Evolutionary conservation across 2,888 invertebrate genomes (phyloP).

Genomic region (Spilosoma lubricipeda): DNA sequence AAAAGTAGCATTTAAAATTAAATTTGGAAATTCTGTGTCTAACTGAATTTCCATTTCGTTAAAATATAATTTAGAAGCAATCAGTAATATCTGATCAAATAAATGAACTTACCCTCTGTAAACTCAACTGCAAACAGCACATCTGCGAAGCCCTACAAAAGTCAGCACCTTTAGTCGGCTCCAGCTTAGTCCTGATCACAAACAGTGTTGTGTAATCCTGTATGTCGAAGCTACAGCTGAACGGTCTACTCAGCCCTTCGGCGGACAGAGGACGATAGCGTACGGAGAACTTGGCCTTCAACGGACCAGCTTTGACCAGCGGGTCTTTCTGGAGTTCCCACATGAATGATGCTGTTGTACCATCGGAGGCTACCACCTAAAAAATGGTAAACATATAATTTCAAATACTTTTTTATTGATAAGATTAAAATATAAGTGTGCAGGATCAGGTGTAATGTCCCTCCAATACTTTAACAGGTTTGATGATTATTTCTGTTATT

Average conservation of each 20-base stretch:
- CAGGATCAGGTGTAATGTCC: no score
- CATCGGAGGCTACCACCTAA: constrained; percentile 89
- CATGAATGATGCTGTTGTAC: constrained; percentile 92
- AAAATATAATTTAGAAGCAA: no score
- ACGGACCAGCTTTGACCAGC: constrained; percentile 84
- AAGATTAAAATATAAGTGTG: neutral
- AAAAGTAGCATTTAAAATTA: neutral
- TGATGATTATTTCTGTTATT: no score
- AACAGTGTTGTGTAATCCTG: constrained; percentile 95
- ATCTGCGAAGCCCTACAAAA: constrained; percentile 96
- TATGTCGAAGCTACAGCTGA: constrained; percentile 91
- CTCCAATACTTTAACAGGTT: no score
- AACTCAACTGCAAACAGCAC: constrained; percentile 92
- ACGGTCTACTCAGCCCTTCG: constrained; percentile 75
- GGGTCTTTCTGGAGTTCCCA: constrained; percentile 92
- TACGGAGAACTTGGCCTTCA: constrained; percentile 79
- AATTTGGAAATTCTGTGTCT: neutral
- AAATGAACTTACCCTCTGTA: constrained; percentile 85
- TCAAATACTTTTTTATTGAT: neutral
- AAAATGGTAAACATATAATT: neutral
- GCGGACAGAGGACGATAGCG: constrained; percentile 66
- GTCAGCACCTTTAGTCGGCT: constrained; percentile 92
- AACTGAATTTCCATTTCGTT: neutral
- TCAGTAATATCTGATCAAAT: neutral
- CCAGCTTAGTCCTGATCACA: constrained; percentile 91